A percentile compares a stretch with the other conserved stretches of the same genome.
Evolutionary conservation across 2,888 invertebrate genomes (phyloP).

Genomic region (Tetramorium bicarinatum): DNA sequence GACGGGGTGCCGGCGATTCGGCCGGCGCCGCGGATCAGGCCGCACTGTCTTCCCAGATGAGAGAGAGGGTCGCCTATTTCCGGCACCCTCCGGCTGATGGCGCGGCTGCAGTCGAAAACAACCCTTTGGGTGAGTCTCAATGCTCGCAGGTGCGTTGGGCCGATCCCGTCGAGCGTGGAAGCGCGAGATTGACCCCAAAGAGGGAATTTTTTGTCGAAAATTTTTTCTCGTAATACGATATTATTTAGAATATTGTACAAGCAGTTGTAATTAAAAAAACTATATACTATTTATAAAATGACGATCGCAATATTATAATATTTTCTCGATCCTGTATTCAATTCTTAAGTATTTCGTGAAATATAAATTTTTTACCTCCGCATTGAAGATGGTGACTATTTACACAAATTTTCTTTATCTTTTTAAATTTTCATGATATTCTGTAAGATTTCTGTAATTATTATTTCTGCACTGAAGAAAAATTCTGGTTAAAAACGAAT

Average conservation of each 20-base stretch:
- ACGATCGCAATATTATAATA: background rate
- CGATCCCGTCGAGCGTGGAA: constrained; percentile 33
- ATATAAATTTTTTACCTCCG: background rate
- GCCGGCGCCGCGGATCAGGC: constrained; percentile 82
- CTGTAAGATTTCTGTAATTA: background rate
- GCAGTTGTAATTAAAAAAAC: background rate
- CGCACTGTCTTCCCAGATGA: constrained; percentile 80
- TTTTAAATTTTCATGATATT: background rate
- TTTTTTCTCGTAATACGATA: background rate
- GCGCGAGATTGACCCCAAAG: background rate
- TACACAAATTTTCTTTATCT: background rate
- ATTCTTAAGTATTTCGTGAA: background rate
- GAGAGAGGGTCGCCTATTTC: constrained; percentile 59
- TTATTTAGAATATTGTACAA: background rate
- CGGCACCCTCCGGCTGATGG: constrained; percentile 70
- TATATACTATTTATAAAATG: background rate
- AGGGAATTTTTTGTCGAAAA: background rate
- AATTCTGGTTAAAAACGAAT: too few relatives aligned
- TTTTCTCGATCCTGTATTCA: background rate
- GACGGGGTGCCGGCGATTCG: constrained; percentile 58
- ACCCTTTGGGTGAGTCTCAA: constrained; percentile 61
- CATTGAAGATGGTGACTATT: background rate
- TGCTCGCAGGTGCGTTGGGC: constrained; percentile 65
- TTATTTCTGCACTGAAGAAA: background rate
- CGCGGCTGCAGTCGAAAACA: constrained; percentile 81